Conservation (phyloP, 2,113 vertebrate species). For the Astur gentilis region DNA sequence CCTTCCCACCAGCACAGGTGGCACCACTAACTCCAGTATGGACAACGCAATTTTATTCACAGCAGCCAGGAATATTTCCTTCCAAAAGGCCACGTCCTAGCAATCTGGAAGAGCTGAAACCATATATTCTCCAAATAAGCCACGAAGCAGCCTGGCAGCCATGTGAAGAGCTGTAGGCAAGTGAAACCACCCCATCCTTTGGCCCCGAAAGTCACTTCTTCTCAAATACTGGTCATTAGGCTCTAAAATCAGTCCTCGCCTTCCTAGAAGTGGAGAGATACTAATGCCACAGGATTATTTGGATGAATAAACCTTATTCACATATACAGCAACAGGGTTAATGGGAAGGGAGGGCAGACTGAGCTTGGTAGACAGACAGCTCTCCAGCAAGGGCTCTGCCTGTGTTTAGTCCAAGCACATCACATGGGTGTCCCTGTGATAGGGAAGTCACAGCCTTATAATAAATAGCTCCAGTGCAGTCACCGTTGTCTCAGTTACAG, state of each 20-base stretch:
- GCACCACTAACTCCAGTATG: not conserved
- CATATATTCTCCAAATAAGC: not conserved
- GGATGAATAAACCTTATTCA: not conserved
- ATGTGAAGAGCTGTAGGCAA: not conserved
- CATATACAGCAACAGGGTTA: not conserved
- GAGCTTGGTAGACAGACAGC: not conserved
- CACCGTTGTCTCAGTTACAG: not conserved
- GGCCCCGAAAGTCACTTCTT: not conserved
- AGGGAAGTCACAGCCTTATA: not conserved
- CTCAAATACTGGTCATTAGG: not conserved
- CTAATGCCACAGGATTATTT: not conserved
- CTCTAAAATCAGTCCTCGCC: not conserved
- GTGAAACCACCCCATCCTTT: not conserved
- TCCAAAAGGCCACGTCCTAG: not conserved
- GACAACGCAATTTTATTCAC: not conserved
- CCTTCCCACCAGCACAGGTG: not conserved
- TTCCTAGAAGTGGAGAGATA: not conserved
- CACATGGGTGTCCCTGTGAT: not conserved
- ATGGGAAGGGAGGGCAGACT: not conserved
- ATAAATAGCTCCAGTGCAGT: not conserved
- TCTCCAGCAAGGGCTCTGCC: not conserved
- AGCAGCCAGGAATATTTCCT: not conserved
- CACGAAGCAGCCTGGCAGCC: not conserved
- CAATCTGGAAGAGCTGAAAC: not conserved
- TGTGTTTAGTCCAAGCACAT: not conserved